A percentile compares a stretch with the other conserved stretches of the same genome.
phyloP scores from a whole-genome alignment of 2,888 invertebrate genomes.

The Listrodromus nycthemerus region DNA sequence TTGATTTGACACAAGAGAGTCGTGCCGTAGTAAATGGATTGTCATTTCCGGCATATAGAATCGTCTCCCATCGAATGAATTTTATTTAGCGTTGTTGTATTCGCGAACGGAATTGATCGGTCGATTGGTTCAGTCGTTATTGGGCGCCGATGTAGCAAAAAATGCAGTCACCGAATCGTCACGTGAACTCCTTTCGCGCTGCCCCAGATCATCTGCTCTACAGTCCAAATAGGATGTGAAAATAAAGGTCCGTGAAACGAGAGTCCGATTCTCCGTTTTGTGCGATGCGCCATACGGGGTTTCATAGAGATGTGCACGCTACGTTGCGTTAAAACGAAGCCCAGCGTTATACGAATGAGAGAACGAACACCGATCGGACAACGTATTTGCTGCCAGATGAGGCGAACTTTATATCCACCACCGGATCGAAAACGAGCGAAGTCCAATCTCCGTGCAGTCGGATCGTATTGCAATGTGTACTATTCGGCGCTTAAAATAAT shows the following conservation, averaged over 20 bases:
- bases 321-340: constrained; percentile 46
- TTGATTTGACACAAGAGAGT: no score
- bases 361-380: constrained; percentile 55
- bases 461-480: constrained; percentile 1
- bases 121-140: constrained; percentile 60
- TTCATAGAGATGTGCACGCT: constrained; percentile 25
- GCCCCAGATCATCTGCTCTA: constrained; percentile 22
- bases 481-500: constrained; percentile 6
- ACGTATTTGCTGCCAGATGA: constrained; percentile 59
- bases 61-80: no score
- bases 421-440: neutral
- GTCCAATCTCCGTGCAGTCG: neutral
- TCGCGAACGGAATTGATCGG: constrained; percentile 55
- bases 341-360: constrained; percentile 34
- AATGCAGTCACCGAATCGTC: constrained; percentile 62
- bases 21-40: no score
- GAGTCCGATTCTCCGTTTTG: constrained; percentile 23
- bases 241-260: constrained; percentile 64
- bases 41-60: no score
- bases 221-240: constrained; percentile 37
- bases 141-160: constrained; percentile 55
- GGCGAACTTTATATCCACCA: constrained; percentile 17
- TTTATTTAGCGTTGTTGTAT: constrained; percentile 10
- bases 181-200: constrained; percentile 35
- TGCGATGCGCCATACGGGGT: constrained; percentile 14